Percentiles rank a stretch among this genome's conserved stretches.
phyloP scores from a whole-genome alignment of 1,140 invertebrate species.

The Pseudachorutes palmiensis region DNA sequence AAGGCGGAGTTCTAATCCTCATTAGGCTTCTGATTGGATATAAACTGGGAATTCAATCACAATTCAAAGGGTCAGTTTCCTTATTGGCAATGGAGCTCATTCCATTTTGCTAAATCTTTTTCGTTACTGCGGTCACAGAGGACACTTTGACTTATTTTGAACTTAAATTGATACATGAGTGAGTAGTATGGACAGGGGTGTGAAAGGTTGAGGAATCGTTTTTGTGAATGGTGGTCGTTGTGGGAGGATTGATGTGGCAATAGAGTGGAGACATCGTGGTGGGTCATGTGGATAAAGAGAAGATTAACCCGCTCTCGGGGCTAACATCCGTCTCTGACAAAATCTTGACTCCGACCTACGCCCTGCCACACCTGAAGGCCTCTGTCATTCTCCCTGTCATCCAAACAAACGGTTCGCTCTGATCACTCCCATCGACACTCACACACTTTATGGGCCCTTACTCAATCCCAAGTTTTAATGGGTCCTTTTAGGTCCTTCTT shows the following conservation, averaged over 20 bases:
- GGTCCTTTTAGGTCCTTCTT: not conserved
- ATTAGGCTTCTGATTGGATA: too few relatives aligned
- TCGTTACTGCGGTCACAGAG: too few relatives aligned
- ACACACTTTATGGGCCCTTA: too few relatives aligned
- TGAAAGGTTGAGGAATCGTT: too few relatives aligned
- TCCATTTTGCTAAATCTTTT: too few relatives aligned
- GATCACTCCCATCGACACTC: too few relatives aligned
- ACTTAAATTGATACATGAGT: too few relatives aligned
- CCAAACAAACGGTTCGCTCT: not conserved
- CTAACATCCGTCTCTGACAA: not conserved
- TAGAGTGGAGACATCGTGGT: not conserved
- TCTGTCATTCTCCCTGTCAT: not conserved
- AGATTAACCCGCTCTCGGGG: not conserved
- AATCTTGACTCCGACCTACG: not conserved
- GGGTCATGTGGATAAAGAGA: not conserved
- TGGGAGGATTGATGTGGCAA: not conserved
- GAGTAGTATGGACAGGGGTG: not conserved
- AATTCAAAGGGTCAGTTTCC: too few relatives aligned
- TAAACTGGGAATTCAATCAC: too few relatives aligned
- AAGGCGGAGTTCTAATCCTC: too few relatives aligned
- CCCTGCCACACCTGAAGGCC: not conserved
- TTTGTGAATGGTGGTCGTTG: not conserved
- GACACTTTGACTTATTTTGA: too few relatives aligned
- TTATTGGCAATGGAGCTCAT: too few relatives aligned
- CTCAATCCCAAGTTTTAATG: not conserved